Evolutionary conservation across 2,797 vertebrate species (phyloP).

Genomic region (Gambusia yucatana): DNA sequence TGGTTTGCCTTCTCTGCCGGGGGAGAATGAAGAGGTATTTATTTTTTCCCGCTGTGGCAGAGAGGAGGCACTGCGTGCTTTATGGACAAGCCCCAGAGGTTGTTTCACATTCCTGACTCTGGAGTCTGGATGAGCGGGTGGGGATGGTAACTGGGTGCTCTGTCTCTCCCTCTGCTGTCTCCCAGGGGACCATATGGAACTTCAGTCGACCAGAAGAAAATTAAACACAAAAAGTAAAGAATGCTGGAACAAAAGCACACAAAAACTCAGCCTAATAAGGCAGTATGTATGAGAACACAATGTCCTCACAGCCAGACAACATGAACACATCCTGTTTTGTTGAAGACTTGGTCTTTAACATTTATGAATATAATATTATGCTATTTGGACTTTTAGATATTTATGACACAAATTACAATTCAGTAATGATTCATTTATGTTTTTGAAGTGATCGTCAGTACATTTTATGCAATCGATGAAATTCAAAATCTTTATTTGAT

Average conservation of each 20-base stretch:
- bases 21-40: background rate
- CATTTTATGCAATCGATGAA: background rate
- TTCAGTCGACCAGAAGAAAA: constrained; percentile 10
- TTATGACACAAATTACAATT: background rate
- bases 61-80: constrained; percentile 44
- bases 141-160: constrained; percentile 81
- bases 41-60: background rate
- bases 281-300: background rate
- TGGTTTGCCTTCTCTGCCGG: background rate
- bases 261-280: background rate
- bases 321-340: background rate
- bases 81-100: constrained; percentile 65
- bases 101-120: constrained; percentile 73
- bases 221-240: background rate
- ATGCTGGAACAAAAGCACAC: background rate
- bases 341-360: background rate
- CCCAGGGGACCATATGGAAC: constrained; percentile 45
- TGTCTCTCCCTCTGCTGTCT: constrained; percentile 32
- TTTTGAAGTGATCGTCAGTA: background rate
- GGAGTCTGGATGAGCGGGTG: constrained; percentile 83
- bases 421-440: background rate
- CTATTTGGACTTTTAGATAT: background rate
- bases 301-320: background rate
- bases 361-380: background rate
- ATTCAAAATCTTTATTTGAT: background rate